Conservation (phyloP, 1,140 invertebrate species). For the Planococcus citri region DNA sequence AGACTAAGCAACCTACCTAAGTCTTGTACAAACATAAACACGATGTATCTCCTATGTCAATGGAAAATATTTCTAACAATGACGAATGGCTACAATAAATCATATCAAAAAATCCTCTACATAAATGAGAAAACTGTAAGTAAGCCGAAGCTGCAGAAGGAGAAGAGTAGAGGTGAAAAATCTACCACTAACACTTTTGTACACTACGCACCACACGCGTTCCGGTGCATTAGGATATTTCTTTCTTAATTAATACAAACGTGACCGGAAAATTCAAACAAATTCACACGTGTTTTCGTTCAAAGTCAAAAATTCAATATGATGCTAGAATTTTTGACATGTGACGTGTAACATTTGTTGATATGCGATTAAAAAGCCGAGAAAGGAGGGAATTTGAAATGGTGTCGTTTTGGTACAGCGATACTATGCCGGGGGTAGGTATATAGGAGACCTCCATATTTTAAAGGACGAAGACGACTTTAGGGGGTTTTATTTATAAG, state of each 20-base stretch:
- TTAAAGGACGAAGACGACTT: background rate
- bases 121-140: background rate
- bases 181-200: background rate
- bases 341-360: slow-evolving; percentile 17
- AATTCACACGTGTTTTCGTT: slow-evolving; percentile 16
- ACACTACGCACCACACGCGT: too few relatives aligned
- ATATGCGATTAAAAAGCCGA: slow-evolving; percentile 11
- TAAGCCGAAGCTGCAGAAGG: background rate
- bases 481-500: slow-evolving; percentile 13
- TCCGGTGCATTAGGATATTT: background rate
- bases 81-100: slow-evolving; percentile 10
- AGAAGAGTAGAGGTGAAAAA: too few relatives aligned
- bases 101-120: background rate
- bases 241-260: slow-evolving; percentile 13
- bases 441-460: background rate
- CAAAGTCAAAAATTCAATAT: slow-evolving; percentile 13
- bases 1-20: too few relatives aligned
- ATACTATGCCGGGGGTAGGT: background rate
- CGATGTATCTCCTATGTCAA: background rate
- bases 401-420: too few relatives aligned
- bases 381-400: background rate
- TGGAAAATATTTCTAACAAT: background rate
- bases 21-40: too few relatives aligned
- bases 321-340: background rate
- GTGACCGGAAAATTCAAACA: slow-evolving; percentile 14